These are phyloP conservation scores for Rhynchopsitta pachyrhyncha DNA, from an alignment of 2,113 vertebrate species.

Conservation along the genomic window DNA sequence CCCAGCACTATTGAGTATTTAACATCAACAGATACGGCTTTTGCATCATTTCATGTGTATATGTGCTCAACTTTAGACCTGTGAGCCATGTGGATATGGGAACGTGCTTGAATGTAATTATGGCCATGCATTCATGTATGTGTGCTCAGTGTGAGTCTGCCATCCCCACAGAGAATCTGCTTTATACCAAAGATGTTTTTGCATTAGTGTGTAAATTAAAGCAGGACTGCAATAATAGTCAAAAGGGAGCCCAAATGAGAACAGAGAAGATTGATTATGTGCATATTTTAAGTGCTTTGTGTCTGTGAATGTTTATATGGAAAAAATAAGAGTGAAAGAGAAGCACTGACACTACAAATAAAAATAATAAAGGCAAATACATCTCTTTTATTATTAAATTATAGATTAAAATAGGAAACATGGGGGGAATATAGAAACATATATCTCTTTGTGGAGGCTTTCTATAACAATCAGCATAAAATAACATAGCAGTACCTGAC, in stretches of 20 bases:
- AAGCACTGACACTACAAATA: constrained; percentile 24
- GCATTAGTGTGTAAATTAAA: constrained; percentile 51
- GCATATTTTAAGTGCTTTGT: constrained; percentile 63
- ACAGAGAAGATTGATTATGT: constrained; percentile 41
- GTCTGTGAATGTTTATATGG: constrained; percentile 29
- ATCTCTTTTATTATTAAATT: constrained; percentile 65
- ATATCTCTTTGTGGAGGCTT: constrained; percentile 57
- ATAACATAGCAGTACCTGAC: constrained; percentile 51
- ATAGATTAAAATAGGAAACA: constrained; percentile 63
- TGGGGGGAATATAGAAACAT: constrained; percentile 19
- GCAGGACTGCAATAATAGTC: neutral
- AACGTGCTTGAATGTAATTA: rapidly evolving
- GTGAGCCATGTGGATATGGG: neutral
- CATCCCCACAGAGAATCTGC: neutral
- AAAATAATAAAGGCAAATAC: constrained; percentile 61
- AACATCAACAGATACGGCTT: rapidly evolving
- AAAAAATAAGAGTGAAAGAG: constrained; percentile 31
- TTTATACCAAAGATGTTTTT: neutral
- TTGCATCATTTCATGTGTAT: rapidly evolving
- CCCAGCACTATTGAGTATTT: rapidly evolving
- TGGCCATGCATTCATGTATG: rapidly evolving
- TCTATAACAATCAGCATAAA: constrained; percentile 65
- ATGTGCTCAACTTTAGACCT: rapidly evolving
- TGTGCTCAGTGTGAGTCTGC: neutral
- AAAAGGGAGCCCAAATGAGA: constrained; percentile 35